phyloP scores from a whole-genome alignment of 1,140 invertebrate genomes.

The Portunus trituberculatus region DNA sequence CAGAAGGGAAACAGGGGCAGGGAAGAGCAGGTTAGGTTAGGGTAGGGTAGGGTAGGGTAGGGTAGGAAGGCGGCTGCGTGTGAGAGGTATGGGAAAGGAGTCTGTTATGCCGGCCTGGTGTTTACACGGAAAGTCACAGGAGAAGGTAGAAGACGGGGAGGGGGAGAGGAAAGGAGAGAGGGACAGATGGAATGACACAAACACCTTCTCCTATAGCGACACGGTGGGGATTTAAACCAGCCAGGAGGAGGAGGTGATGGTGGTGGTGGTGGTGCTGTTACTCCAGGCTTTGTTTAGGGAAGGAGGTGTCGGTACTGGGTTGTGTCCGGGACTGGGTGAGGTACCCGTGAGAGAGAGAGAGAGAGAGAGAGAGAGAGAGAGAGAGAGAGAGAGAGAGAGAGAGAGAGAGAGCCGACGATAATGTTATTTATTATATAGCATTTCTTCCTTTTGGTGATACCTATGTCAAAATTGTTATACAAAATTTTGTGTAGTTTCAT shows the following conservation, averaged over 20 bases:
- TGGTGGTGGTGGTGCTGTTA: not conserved
- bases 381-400: not conserved
- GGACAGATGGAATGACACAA: not conserved
- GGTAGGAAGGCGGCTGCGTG: not conserved
- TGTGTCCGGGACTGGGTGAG: not conserved
- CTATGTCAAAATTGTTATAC: no score
- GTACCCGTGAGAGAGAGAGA: not conserved
- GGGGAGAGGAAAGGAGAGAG: not conserved
- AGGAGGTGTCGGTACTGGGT: not conserved
- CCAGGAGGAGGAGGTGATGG: no score
- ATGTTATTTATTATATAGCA: no score
- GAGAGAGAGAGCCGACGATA: not conserved
- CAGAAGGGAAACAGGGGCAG: not conserved
- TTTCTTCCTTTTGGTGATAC: no score
- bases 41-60: not conserved
- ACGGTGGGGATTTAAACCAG: not conserved
- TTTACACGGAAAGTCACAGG: not conserved
- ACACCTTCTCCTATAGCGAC: constrained; percentile 6
- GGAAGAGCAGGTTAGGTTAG: not conserved
- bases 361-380: not conserved
- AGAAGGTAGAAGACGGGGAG: not conserved
- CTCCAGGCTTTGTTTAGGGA: not conserved
- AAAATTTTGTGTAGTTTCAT: no score
- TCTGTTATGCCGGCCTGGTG: not conserved
- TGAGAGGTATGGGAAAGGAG: not conserved